Percentiles rank a stretch among this genome's conserved stretches.
These are phyloP conservation scores for Phalacrocorax aristotelis DNA, from an alignment of 2,113 vertebrate genomes.

Conservation along the genomic window DNA sequence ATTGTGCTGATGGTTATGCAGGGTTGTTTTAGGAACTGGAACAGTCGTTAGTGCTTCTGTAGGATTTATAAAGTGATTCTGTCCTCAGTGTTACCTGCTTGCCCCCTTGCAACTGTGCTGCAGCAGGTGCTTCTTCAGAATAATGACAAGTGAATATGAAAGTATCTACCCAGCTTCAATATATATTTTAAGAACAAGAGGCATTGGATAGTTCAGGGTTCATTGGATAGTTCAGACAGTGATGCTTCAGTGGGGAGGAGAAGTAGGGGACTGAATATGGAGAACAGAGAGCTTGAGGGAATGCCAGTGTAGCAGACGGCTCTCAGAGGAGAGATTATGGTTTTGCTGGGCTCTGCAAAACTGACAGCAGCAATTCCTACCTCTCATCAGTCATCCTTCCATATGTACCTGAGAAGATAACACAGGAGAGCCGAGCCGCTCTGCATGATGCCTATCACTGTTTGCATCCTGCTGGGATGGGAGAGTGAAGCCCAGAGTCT, in stretches of 20 bases:
- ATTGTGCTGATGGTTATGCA: neutral
- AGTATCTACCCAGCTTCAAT: neutral
- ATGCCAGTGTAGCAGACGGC: neutral
- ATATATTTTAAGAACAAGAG: neutral
- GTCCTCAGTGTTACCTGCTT: neutral
- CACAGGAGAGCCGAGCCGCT: neutral
- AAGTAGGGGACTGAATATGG: neutral
- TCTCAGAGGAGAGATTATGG: neutral
- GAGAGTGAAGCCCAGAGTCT: neutral
- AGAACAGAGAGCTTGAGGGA: neutral
- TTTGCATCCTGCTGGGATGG: neutral
- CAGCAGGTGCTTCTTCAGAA: neutral
- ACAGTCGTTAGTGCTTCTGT: neutral
- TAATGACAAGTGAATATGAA: neutral
- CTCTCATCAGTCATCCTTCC: neutral
- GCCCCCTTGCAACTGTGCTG: neutral
- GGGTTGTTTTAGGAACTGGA: neutral
- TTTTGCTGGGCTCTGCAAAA: neutral
- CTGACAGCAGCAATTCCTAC: conserved; percentile 7
- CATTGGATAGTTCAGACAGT: neutral
- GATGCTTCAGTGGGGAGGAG: neutral
- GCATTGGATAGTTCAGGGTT: neutral
- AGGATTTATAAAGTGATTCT: neutral
- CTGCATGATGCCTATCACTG: neutral
- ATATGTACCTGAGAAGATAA: neutral